Evolutionary conservation across 2,113 vertebrate species (phyloP).

Genomic region (Taurulus bubalis): DNA sequence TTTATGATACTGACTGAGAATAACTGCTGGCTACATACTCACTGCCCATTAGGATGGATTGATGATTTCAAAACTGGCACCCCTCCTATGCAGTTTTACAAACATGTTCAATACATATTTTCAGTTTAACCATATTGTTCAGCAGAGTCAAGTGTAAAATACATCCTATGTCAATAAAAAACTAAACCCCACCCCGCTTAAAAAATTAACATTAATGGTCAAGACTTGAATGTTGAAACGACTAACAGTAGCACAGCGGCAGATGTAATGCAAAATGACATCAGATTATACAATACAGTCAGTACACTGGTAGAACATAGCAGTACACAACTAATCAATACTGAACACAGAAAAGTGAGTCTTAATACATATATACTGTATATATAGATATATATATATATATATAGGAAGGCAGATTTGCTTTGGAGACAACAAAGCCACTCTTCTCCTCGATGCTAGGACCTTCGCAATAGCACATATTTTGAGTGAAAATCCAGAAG

Average conservation of each 20-base stretch:
- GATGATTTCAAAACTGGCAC: slow-evolving; percentile 22
- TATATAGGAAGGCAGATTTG: slow-evolving; percentile 70
- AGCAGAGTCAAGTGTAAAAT: slow-evolving; percentile 57
- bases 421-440: slow-evolving; percentile 64
- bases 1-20: slow-evolving; percentile 59
- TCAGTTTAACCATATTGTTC: slow-evolving; percentile 15
- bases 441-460: slow-evolving; percentile 39
- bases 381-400: slow-evolving; percentile 68
- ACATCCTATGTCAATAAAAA: slow-evolving; percentile 49
- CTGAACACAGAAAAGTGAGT: slow-evolving; percentile 71
- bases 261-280: slow-evolving; percentile 72
- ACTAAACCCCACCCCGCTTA: slow-evolving; percentile 50
- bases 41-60: slow-evolving; percentile 43
- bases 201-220: slow-evolving; percentile 72
- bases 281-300: slow-evolving; percentile 68
- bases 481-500: slow-evolving; percentile 41
- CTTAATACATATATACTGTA: slow-evolving; percentile 65
- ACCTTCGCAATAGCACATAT: slow-evolving; percentile 40
- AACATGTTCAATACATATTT: slow-evolving; percentile 36
- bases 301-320: slow-evolving; percentile 74
- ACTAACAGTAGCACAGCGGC: slow-evolving; percentile 70
- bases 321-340: slow-evolving; percentile 73
- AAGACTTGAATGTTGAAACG: slow-evolving; percentile 74
- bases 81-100: slow-evolving; percentile 25
- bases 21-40: slow-evolving; percentile 63